These are phyloP conservation scores for Drosophila austrosaltans DNA, from an alignment of 2,888 invertebrate species.

Conservation along the genomic window DNA sequence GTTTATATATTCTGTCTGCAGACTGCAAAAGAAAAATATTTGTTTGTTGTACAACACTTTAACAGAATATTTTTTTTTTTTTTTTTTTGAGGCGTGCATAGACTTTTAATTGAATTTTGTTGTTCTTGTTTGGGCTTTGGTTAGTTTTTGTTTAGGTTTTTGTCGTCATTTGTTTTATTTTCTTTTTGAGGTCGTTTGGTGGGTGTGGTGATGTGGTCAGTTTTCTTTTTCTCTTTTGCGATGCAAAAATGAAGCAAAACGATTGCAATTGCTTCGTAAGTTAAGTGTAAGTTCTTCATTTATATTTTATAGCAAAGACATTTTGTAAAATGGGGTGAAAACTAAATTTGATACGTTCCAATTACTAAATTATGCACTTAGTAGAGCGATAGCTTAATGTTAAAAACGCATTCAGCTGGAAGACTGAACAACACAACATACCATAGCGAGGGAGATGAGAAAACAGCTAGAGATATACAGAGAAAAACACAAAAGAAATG, in stretches of 20 bases:
- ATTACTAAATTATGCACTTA: constrained; percentile 76
- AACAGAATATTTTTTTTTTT: constrained; percentile 40
- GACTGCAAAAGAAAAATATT: constrained; percentile 30
- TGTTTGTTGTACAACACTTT: constrained; percentile 9
- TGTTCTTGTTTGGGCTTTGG: constrained; percentile 32
- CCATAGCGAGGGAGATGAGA: constrained; percentile 11
- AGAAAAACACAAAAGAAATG: constrained; percentile 43
- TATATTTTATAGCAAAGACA: constrained; percentile 3
- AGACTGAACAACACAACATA: constrained; percentile 66
- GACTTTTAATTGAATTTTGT: constrained; percentile 73
- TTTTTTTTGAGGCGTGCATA: constrained; percentile 56
- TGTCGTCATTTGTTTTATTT: neutral
- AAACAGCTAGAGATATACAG: neutral
- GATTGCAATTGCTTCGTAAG: constrained; percentile 36
- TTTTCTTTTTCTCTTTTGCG: constrained; percentile 11
- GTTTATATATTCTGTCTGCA: constrained; percentile 3
- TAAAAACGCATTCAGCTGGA: constrained; percentile 79
- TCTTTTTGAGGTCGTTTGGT: constrained; percentile 8
- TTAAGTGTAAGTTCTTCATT: neutral
- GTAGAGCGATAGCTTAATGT: constrained; percentile 48
- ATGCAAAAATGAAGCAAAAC: constrained; percentile 18
- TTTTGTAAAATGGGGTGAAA: constrained; percentile 42
- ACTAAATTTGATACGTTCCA: constrained; percentile 68
- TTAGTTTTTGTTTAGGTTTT: neutral
- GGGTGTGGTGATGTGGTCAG: constrained; percentile 34